These are phyloP conservation scores for Eurystomus glaucurus DNA, from an alignment of 2,797 vertebrate genomes.

Conservation along the genomic window DNA sequence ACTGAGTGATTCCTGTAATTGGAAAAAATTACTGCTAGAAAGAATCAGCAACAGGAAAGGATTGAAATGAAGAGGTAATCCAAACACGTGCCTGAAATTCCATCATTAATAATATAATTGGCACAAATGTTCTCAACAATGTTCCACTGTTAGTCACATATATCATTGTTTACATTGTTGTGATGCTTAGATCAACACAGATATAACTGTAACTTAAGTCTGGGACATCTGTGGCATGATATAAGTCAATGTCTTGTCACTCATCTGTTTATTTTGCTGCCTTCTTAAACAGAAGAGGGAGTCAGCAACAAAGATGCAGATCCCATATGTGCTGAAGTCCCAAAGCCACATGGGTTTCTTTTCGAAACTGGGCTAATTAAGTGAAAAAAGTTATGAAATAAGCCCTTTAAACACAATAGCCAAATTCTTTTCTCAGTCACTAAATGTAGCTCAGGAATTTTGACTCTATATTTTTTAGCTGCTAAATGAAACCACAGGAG, in stretches of 20 bases:
- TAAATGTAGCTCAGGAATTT: not conserved
- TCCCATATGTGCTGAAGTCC: not conserved
- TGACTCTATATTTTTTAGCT: not conserved
- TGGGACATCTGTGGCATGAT: not conserved
- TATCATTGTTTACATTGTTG: slow-evolving; percentile 20
- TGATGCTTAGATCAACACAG: slow-evolving; percentile 24
- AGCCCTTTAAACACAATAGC: slow-evolving; percentile 2
- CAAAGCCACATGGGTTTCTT: not conserved
- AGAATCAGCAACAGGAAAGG: slow-evolving; percentile 73
- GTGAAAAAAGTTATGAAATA: slow-evolving; percentile 20
- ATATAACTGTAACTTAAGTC: not conserved
- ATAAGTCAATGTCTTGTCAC: not conserved
- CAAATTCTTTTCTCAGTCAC: slow-evolving; percentile 27
- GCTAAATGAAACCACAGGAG: not conserved
- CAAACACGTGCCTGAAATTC: slow-evolving; percentile 75
- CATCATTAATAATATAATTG: slow-evolving; percentile 64
- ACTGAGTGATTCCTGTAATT: slow-evolving; percentile 48
- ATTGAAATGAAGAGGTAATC: slow-evolving; percentile 67
- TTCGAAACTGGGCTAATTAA: not conserved
- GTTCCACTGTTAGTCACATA: slow-evolving; percentile 5
- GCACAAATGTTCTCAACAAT: slow-evolving; percentile 22
- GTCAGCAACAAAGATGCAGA: not conserved
- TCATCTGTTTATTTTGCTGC: not conserved
- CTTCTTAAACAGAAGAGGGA: not conserved
- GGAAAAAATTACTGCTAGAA: slow-evolving; percentile 76